Percentiles rank a stretch among this genome's conserved stretches.
phyloP scores from a whole-genome alignment of 2,113 vertebrate species.

The Aptenodytes forsteri region DNA sequence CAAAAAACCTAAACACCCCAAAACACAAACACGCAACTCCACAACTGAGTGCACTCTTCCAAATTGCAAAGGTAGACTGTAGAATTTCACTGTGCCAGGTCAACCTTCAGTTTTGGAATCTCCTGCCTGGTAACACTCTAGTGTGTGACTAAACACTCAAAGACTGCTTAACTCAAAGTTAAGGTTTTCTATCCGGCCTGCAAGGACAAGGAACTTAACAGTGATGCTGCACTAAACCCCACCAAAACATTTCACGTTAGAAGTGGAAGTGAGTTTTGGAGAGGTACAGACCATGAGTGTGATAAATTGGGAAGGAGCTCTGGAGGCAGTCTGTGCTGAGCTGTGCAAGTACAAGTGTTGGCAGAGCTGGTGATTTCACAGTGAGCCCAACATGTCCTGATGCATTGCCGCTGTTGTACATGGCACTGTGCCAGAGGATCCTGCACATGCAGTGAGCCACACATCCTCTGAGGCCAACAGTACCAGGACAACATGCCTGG shows the following conservation, averaged over 20 bases:
- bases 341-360: neutral
- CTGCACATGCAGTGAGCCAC: neutral
- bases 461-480: neutral
- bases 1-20: neutral
- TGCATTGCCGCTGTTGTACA: accelerated
- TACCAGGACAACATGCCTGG: neutral
- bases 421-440: accelerated
- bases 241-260: accelerated
- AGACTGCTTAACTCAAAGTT: neutral
- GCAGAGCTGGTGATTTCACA: neutral
- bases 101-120: neutral
- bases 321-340: neutral
- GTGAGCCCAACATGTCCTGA: accelerated
- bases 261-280: neutral
- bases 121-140: neutral
- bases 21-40: neutral
- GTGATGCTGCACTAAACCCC: neutral
- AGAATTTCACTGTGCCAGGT: neutral
- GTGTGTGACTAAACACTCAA: neutral
- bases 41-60: neutral
- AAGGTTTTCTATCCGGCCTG: neutral
- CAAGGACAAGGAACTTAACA: neutral
- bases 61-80: neutral
- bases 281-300: neutral
- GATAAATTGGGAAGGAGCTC: neutral